Conservation (phyloP, 2,888 invertebrate genomes). For the Athetis lepigone region DNA sequence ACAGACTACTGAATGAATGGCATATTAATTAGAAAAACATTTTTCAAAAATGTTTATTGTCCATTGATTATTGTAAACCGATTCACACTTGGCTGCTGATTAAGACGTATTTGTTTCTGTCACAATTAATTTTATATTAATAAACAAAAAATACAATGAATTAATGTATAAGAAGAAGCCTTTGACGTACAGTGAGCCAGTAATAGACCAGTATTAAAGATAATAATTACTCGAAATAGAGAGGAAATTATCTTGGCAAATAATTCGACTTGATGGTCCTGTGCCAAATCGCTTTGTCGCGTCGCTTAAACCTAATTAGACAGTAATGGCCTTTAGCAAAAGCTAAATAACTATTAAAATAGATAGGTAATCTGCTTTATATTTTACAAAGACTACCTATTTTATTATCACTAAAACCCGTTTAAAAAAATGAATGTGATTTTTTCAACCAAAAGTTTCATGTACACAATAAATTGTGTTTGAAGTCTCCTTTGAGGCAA, state of each 20-base stretch:
- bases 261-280: neutral
- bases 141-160: too few relatives aligned
- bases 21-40: neutral
- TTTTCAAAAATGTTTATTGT: neutral
- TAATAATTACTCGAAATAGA: neutral
- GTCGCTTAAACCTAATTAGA: slow-evolving; percentile 16
- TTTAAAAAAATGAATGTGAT: too few relatives aligned
- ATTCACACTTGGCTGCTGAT: too few relatives aligned
- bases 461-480: too few relatives aligned
- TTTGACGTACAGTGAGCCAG: too few relatives aligned
- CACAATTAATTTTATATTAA: too few relatives aligned
- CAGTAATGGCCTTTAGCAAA: slow-evolving; percentile 13
- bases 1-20: neutral
- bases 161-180: too few relatives aligned
- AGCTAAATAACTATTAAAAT: slow-evolving; percentile 7
- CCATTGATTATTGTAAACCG: neutral
- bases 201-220: too few relatives aligned
- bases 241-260: neutral
- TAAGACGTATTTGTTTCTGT: neutral
- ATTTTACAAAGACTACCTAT: slow-evolving; percentile 8
- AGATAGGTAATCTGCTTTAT: slow-evolving; percentile 3
- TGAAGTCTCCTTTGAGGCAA: too few relatives aligned
- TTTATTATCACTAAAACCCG: neutral
- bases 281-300: slow-evolving; percentile 9
- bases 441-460: too few relatives aligned